These are phyloP conservation scores for Meghimatium bilineatum DNA, from an alignment of 2,888 invertebrate species.

Conservation along the genomic window DNA sequence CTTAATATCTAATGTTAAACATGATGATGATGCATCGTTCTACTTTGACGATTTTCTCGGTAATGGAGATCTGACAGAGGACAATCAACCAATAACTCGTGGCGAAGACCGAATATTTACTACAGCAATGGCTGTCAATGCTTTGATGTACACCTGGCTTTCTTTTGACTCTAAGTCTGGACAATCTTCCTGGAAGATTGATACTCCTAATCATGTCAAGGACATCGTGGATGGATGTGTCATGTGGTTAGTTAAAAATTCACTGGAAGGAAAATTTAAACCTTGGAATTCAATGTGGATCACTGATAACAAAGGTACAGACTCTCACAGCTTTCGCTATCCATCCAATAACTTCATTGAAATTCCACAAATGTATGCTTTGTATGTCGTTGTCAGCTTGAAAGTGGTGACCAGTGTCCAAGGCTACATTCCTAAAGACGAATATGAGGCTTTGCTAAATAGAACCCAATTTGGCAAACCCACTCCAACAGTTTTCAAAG, in stretches of 20 bases:
- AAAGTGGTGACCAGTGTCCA: too few relatives aligned
- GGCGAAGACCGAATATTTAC: slow-evolving; percentile 69
- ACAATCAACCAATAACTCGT: slow-evolving; percentile 20
- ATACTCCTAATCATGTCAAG: not conserved
- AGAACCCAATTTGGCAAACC: not conserved
- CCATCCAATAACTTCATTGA: too few relatives aligned
- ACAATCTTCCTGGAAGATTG: slow-evolving; percentile 56
- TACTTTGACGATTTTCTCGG: slow-evolving; percentile 3
- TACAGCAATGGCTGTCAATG: slow-evolving; percentile 67
- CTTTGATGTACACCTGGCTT: slow-evolving; percentile 66
- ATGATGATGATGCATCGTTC: not conserved
- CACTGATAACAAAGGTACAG: too few relatives aligned
- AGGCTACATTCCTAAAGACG: too few relatives aligned
- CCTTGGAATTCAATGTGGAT: not conserved
- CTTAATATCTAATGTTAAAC: not conserved
- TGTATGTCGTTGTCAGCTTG: too few relatives aligned
- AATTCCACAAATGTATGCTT: too few relatives aligned
- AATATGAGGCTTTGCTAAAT: not conserved
- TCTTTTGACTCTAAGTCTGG: slow-evolving; percentile 57
- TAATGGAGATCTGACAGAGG: slow-evolving; percentile 7
- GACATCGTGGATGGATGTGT: not conserved
- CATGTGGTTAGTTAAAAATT: not conserved
- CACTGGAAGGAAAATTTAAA: not conserved
- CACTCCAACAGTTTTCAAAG: not conserved
- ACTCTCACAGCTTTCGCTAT: too few relatives aligned